A percentile compares a stretch with the other conserved stretches of the same genome.
Conservation (phyloP, 2,113 vertebrate species). For the Cepphus grylle region DNA sequence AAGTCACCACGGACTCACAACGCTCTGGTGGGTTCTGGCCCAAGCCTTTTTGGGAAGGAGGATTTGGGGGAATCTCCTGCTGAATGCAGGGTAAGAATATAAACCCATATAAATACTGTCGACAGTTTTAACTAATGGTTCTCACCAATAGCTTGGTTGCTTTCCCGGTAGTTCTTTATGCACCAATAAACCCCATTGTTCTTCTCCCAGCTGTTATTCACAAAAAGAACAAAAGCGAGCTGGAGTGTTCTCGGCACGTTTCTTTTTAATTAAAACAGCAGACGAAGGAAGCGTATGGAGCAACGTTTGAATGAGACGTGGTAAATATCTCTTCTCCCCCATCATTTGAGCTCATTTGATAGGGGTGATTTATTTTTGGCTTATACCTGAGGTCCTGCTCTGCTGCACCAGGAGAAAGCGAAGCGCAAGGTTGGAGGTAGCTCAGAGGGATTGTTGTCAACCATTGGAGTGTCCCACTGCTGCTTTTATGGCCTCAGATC, state of each 20-base stretch:
- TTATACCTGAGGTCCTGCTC: background rate
- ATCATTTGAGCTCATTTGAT: background rate
- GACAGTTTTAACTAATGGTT: constrained; percentile 53
- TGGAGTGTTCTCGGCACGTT: background rate
- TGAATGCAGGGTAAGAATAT: background rate
- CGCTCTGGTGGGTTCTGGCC: background rate
- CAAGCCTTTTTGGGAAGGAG: background rate
- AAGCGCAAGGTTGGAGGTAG: background rate
- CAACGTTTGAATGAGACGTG: background rate
- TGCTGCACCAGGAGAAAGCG: background rate
- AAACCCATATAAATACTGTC: background rate
- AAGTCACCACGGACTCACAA: background rate
- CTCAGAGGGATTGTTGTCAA: background rate
- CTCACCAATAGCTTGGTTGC: constrained; percentile 37
- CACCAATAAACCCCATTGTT: constrained; percentile 58
- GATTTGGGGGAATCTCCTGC: background rate
- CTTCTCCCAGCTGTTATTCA: constrained; percentile 54
- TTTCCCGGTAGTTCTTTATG: constrained; percentile 57
- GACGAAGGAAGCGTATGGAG: background rate
- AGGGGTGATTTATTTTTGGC: background rate
- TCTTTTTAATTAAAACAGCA: constrained; percentile 41
- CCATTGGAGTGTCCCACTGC: no score
- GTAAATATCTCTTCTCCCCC: background rate
- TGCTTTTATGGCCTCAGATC: background rate
- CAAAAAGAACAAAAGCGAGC: constrained; percentile 32